Percentiles rank a stretch among this genome's conserved stretches.
phyloP scores from a whole-genome alignment of 2,797 vertebrate genomes.

The Chelmon rostratus region DNA sequence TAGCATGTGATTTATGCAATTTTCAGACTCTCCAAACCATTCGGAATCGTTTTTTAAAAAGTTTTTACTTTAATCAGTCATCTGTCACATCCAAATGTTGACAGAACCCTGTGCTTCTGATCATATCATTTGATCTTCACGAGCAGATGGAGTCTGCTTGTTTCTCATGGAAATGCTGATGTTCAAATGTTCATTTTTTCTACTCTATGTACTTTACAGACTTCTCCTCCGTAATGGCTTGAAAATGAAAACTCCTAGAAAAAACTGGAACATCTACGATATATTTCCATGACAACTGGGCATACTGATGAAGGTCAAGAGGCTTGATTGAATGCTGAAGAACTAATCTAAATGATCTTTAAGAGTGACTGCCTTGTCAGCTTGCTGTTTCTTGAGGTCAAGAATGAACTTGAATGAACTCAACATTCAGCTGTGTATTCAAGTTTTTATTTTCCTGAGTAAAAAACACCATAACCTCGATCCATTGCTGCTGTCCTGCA shows the following conservation, averaged over 20 bases:
- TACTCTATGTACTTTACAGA: not conserved
- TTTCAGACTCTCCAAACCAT: not conserved
- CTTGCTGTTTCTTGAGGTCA: not conserved
- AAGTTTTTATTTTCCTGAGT: not conserved
- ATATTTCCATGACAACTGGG: not conserved
- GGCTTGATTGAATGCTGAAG: not conserved
- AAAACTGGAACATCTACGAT: not conserved
- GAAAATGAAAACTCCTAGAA: not conserved
- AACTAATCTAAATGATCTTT: not conserved
- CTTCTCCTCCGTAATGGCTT: not conserved
- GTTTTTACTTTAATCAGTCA: not conserved
- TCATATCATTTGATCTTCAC: too few species aligned
- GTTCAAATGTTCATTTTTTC: not conserved
- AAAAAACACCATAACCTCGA: conserved; percentile 7
- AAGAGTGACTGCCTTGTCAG: not conserved
- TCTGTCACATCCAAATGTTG: too few species aligned
- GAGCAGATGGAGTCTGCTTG: not conserved
- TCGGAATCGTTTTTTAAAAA: too few species aligned
- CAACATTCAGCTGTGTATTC: not conserved
- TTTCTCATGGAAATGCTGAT: not conserved
- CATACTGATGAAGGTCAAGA: not conserved
- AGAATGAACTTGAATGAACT: not conserved
- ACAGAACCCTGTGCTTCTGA: too few species aligned
- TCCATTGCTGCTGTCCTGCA: not conserved
- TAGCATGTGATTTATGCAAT: not conserved